Base-by-base conservation (phyloP, 2,888 invertebrate species). In the Leucophora obtusa region DNA sequence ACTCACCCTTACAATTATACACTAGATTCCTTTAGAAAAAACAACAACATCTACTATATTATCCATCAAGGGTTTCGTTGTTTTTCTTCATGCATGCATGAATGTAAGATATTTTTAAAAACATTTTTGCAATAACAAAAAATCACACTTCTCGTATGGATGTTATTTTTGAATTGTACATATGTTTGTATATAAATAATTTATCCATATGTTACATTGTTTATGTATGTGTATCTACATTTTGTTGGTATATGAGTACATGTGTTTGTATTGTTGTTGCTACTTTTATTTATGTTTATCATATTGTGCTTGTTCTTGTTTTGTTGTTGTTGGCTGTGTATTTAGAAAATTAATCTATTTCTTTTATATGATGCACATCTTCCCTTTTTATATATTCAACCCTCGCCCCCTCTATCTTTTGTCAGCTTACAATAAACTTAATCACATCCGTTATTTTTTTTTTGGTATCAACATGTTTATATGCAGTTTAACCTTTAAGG, bases 261-360 rank as follows among this genome's bases (percentile, higher is more conserved):
- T 47, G 5, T 70, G 51, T 71, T 53, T 56, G 21, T 18, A 47
- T 33, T 24, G 11, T 2, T 18, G 35, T 53, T n/a, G n/a, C 14
- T 50, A 54, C 33, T 21, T 51, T 43, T 54, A 28, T 56, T 56
- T 56, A 56, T 56, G 33, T 56, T 56, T 21, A 1, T 24, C 14
- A 38, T 76, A 43, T 58, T 71, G 59, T 71, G 70, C 58, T 70
- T 63, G 58, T 69, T 75, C 62, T 69, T 62, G 69, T 66, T 17
- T 50, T 24, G 21, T 63, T 78, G 53, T 66, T 77, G 53, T 66
- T 77, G 63, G 60, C 72, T 76, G 76, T 80, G 71, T 73, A 81
- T 77, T 77, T 73, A 81, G 77, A 73, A 77, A 81, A 76, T 76
- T 81, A 81, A 76, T 81, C 81, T 65, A 70, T 73, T 81, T 69